A percentile compares a stretch with the other conserved stretches of the same genome.
Conservation (phyloP, 2,113 vertebrate genomes). For the Nibea coibor region DNA sequence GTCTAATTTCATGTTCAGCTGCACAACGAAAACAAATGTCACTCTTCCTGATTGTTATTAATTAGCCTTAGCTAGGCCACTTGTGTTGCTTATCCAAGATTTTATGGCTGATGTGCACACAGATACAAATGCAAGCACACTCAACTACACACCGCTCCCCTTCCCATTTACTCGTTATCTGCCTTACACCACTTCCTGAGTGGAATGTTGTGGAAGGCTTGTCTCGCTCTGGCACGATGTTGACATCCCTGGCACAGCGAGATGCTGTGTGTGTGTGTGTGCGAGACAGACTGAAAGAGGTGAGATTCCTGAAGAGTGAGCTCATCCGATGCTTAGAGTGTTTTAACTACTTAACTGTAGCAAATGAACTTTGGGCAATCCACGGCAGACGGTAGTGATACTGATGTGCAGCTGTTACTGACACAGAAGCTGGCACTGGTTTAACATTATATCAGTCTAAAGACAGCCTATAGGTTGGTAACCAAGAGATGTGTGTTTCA, state of each 20-base stretch:
- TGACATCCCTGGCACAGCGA: constrained; percentile 50
- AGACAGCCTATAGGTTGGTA: too few relatives aligned
- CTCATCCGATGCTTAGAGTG: constrained; percentile 28
- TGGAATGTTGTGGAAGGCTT: constrained; percentile 66
- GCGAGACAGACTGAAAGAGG: constrained; percentile 21
- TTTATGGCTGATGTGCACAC: constrained; percentile 45
- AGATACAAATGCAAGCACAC: constrained; percentile 12
- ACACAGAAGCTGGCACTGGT: background rate
- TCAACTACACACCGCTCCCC: constrained; percentile 4
- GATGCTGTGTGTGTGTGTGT: constrained; percentile 14
- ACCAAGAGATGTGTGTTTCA: too few relatives aligned
- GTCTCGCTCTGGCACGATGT: constrained; percentile 70
- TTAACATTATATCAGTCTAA: too few relatives aligned
- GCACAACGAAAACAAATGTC: constrained; percentile 86
- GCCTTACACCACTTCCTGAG: constrained; percentile 74
- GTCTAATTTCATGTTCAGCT: constrained; percentile 86
- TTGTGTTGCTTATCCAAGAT: constrained; percentile 75
- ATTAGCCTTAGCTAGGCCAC: constrained; percentile 70
- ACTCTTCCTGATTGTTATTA: constrained; percentile 89
- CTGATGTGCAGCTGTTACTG: background rate
- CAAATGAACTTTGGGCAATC: background rate
- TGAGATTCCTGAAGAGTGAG: constrained; percentile 59
- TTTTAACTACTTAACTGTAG: constrained; percentile 11
- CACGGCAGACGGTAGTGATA: background rate
- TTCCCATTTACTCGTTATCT: constrained; percentile 53